Evolutionary conservation across 2,113 vertebrate genomes (phyloP).

Genomic region (Pogona vitticeps): DNA sequence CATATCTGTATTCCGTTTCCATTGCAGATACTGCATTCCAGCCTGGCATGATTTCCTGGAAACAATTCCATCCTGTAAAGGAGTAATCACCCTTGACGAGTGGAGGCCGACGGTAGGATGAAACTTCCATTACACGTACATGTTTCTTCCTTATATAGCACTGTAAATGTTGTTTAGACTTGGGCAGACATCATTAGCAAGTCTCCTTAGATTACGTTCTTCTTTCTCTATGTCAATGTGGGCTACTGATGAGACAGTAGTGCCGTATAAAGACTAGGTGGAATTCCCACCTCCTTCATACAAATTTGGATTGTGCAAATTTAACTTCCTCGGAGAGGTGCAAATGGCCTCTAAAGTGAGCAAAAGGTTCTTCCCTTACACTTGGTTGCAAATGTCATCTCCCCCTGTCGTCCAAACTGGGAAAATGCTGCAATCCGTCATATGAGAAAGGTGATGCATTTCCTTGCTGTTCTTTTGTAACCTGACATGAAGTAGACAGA

Average conservation of each 20-base stretch:
- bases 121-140: neutral
- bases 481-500: conserved; percentile 55
- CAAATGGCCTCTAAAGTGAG: conserved; percentile 1
- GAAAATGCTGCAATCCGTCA: conserved; percentile 61
- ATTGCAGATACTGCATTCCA: neutral
- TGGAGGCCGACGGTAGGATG: neutral
- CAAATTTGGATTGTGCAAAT: neutral
- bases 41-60: neutral
- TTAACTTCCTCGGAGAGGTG: conserved; percentile 18
- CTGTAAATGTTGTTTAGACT: neutral
- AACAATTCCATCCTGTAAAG: neutral
- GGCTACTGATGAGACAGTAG: neutral
- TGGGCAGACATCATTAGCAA: no score
- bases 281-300: neutral
- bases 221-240: neutral
- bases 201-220: no score
- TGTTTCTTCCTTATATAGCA: neutral
- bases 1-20: neutral
- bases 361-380: neutral
- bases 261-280: neutral
- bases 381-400: conserved; percentile 50
- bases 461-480: conserved; percentile 57
- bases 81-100: neutral
- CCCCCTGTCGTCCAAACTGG: conserved; percentile 64
- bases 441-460: conserved; percentile 35